phyloP scores from a whole-genome alignment of 2,888 invertebrate species.

The Orchestes rusci region DNA sequence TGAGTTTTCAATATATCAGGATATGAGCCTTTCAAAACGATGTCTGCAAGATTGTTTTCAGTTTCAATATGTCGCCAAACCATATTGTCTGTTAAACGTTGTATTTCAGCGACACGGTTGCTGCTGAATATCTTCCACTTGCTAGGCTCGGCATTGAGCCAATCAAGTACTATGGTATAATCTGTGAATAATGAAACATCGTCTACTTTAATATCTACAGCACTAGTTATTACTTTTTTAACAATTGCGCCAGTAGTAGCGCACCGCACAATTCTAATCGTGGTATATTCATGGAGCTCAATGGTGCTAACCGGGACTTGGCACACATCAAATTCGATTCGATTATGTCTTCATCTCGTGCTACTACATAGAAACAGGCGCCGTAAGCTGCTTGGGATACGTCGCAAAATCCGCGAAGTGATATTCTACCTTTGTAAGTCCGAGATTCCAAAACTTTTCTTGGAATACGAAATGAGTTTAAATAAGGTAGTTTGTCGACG shows the following conservation, averaged over 20 bases:
- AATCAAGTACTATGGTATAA: slow-evolving; percentile 18
- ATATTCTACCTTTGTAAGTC: slow-evolving; percentile 2
- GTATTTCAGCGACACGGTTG: slow-evolving; percentile 18
- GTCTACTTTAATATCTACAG: too few species aligned
- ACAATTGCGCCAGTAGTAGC: slow-evolving; percentile 14
- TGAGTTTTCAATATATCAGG: slow-evolving; percentile 7
- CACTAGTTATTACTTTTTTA: slow-evolving; percentile 1
- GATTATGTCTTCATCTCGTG: neutral
- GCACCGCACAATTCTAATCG: slow-evolving; percentile 23
- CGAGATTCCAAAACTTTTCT: too few species aligned
- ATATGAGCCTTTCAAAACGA: slow-evolving; percentile 10
- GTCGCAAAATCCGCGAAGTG: slow-evolving; percentile 22
- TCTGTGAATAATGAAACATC: slow-evolving; percentile 10
- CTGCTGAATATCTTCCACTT: slow-evolving; percentile 14
- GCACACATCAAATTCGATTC: slow-evolving; percentile 12
- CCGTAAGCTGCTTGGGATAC: slow-evolving; percentile 19
- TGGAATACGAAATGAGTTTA: too few species aligned
- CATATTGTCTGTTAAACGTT: slow-evolving; percentile 1
- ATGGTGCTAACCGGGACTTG: slow-evolving; percentile 21
- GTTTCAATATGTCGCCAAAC: slow-evolving; percentile 15
- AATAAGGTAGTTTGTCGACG: neutral
- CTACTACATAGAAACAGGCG: slow-evolving; percentile 16
- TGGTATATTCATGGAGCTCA: slow-evolving; percentile 15
- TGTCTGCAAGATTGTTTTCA: slow-evolving; percentile 19
- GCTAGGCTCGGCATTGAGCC: slow-evolving; percentile 12